Evolutionary conservation across 2,888 invertebrate genomes (phyloP).

Genomic region (Drosophila ustulata): DNA sequence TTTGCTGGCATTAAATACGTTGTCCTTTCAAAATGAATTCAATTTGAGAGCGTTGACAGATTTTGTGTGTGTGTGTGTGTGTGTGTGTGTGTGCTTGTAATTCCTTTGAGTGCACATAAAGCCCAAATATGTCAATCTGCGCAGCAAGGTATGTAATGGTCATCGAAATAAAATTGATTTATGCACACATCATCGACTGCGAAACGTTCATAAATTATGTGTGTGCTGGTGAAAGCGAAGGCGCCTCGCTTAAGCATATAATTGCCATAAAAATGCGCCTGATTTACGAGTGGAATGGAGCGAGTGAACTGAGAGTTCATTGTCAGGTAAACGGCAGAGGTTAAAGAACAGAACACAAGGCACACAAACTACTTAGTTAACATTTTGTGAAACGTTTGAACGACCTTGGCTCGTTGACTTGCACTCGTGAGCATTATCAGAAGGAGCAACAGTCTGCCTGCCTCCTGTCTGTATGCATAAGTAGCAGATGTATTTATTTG

Average conservation of each 20-base stretch:
- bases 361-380: slow-evolving; percentile 4
- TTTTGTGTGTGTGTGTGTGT: neutral
- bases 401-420: slow-evolving; percentile 30
- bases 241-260: slow-evolving; percentile 13
- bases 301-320: slow-evolving; percentile 23
- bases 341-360: neutral
- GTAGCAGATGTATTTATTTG: slow-evolving; percentile 1
- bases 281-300: neutral
- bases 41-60: slow-evolving; percentile 31
- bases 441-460: neutral
- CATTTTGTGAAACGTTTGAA: slow-evolving; percentile 1
- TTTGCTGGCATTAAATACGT: slow-evolving; percentile 11
- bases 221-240: neutral
- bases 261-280: slow-evolving; percentile 24
- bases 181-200: slow-evolving; percentile 27
- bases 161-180: slow-evolving; percentile 36
- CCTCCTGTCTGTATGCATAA: neutral
- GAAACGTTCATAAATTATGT: slow-evolving; percentile 18
- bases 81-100: neutral
- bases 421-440: neutral
- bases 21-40: slow-evolving; percentile 22
- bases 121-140: slow-evolving; percentile 11
- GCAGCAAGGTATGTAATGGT: slow-evolving; percentile 4
- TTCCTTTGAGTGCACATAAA: slow-evolving; percentile 18
- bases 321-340: slow-evolving; percentile 26